These are phyloP conservation scores for Hymenochirus boettgeri DNA, from an alignment of 2,113 vertebrate species.

Conservation along the genomic window DNA sequence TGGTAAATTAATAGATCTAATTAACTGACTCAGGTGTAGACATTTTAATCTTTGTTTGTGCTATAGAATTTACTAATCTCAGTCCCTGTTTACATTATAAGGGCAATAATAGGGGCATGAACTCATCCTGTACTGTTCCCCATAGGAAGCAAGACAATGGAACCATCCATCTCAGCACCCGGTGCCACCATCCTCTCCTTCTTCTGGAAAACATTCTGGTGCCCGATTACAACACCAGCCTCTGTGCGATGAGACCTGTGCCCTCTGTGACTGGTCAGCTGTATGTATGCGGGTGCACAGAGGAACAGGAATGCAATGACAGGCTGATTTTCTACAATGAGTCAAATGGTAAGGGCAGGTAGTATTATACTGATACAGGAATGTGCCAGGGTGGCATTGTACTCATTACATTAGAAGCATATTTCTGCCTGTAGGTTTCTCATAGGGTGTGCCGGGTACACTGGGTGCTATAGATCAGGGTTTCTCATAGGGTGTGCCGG, in stretches of 20 bases:
- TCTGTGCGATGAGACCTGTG: conserved; percentile 72
- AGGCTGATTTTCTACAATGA: conserved; percentile 78
- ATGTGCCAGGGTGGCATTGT: too few relatives aligned
- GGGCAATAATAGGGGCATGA: too few relatives aligned
- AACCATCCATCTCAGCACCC: conserved; percentile 71
- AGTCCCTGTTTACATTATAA: too few relatives aligned
- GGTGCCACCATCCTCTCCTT: conserved; percentile 72
- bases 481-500: too few relatives aligned
- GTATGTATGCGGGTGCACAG: conserved; percentile 74
- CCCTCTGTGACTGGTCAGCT: conserved; percentile 54
- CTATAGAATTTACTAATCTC: too few relatives aligned
- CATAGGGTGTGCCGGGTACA: too few relatives aligned
- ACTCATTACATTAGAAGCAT: too few relatives aligned
- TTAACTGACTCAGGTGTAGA: too few relatives aligned
- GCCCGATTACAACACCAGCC: conserved; percentile 68
- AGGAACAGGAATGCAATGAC: conserved; percentile 81
- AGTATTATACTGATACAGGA: background rate
- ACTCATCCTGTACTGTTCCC: background rate
- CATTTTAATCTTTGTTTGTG: too few relatives aligned
- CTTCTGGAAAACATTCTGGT: conserved; percentile 74
- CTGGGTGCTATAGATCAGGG: too few relatives aligned
- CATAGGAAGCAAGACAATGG: conserved; percentile 75
- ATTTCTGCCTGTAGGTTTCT: too few relatives aligned
- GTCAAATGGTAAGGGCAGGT: conserved; percentile 61
- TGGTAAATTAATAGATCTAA: too few relatives aligned